These are phyloP conservation scores for Dendroctonus valens DNA, from an alignment of 1,140 invertebrate genomes.

Conservation along the genomic window DNA sequence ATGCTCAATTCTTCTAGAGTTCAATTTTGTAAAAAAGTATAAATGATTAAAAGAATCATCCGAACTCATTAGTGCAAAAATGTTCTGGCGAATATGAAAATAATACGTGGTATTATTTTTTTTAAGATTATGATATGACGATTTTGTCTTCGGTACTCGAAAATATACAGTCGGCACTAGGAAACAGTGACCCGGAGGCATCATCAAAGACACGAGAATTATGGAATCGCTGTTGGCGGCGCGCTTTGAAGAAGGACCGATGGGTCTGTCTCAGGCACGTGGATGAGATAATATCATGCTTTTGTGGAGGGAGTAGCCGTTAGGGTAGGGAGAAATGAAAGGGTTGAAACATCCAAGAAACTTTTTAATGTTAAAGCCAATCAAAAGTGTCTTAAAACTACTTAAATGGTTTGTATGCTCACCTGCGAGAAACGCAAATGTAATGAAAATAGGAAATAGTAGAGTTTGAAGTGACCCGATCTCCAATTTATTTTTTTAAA, in stretches of 20 bases:
- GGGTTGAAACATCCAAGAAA: background rate
- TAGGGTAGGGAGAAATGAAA: background rate
- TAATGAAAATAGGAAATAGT: too few relatives aligned
- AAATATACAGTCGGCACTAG: constrained; percentile 12
- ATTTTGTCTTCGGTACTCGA: constrained; percentile 9
- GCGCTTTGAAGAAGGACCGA: constrained; percentile 33
- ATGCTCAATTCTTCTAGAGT: too few relatives aligned
- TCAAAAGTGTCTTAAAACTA: too few relatives aligned
- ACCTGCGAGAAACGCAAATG: too few relatives aligned
- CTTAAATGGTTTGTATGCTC: too few relatives aligned
- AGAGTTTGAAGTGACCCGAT: too few relatives aligned
- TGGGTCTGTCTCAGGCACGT: constrained; percentile 28
- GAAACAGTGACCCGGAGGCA: constrained; percentile 18
- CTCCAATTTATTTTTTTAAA: too few relatives aligned
- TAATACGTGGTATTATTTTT: background rate
- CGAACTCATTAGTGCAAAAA: constrained; percentile 5
- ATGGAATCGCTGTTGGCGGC: constrained; percentile 30
- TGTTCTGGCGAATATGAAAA: background rate
- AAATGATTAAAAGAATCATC: background rate
- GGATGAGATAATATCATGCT: constrained; percentile 12
- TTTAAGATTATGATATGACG: background rate
- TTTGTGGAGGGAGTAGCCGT: constrained; percentile 10
- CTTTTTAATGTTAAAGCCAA: too few relatives aligned
- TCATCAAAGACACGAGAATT: constrained; percentile 29
- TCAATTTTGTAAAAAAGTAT: background rate